These are phyloP conservation scores for Leuciscus idus DNA, from an alignment of 2,113 vertebrate species.

Conservation along the genomic window DNA sequence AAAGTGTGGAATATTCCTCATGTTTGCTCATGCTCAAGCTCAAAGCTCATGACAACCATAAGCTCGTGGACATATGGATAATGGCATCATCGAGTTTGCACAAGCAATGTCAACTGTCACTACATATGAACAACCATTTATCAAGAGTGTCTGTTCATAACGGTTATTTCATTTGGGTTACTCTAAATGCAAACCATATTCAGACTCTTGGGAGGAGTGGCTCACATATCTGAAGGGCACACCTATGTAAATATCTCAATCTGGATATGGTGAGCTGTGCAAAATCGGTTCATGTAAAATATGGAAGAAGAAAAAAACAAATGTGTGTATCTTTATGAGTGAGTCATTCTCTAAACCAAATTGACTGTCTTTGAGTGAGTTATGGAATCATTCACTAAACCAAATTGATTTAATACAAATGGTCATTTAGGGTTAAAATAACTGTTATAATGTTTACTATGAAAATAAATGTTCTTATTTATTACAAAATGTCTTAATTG, in stretches of 20 bases:
- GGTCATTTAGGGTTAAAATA: no score
- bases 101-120: not conserved
- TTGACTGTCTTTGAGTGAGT: not conserved
- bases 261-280: not conserved
- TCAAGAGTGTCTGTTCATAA: not conserved
- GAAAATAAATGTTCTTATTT: no score
- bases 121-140: not conserved
- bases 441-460: no score
- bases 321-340: not conserved
- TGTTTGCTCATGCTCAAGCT: not conserved
- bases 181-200: not conserved
- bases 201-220: not conserved
- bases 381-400: no score
- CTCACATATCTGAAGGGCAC: not conserved
- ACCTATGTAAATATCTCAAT: not conserved
- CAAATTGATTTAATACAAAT: no score
- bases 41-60: not conserved
- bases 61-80: not conserved
- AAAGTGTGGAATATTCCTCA: not conserved
- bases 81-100: not conserved
- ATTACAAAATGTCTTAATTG: no score
- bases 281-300: no score
- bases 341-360: not conserved
- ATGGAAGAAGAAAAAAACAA: no score
- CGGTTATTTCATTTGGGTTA: not conserved